A percentile compares a stretch with the other conserved stretches of the same genome.
These are phyloP conservation scores for Macrostomum cliftonense DNA, from an alignment of 2,888 invertebrate species.

Conservation along the genomic window DNA sequence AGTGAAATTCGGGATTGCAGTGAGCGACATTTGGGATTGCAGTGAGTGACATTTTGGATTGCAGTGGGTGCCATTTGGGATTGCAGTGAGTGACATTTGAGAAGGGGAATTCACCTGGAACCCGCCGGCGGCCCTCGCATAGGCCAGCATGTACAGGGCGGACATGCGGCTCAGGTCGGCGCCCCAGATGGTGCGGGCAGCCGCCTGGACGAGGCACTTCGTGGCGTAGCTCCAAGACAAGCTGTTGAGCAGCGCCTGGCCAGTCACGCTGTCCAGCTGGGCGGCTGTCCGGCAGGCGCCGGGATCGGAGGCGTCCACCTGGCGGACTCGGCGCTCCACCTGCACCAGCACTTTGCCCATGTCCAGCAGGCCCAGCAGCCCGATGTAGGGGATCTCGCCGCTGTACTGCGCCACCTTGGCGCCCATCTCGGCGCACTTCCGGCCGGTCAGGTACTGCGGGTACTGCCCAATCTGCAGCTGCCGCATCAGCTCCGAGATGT, in stretches of 20 bases:
- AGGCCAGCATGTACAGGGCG: conserved; percentile 27
- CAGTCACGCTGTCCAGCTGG: conserved; percentile 26
- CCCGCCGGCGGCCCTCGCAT: conserved; percentile 26
- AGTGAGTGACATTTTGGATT: too few relatives aligned
- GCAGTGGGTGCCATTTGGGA: too few relatives aligned
- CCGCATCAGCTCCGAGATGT: conserved; percentile 25
- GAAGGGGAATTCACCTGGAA: conserved; percentile 17
- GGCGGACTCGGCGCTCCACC: conserved; percentile 16
- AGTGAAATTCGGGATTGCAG: too few relatives aligned
- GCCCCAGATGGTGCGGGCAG: conserved; percentile 27
- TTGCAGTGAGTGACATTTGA: too few relatives aligned
- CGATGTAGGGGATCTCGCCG: conserved; percentile 25
- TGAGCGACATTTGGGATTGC: too few relatives aligned
- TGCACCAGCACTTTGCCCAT: conserved; percentile 21
- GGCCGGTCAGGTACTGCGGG: conserved; percentile 24
- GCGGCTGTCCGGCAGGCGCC: conserved; percentile 19
- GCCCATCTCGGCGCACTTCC: conserved; percentile 26
- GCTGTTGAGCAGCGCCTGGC: conserved; percentile 19
- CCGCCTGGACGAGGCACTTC: conserved; percentile 20
- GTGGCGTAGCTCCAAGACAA: conserved; percentile 22
- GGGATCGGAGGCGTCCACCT: conserved; percentile 16
- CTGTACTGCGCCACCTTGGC: conserved; percentile 21
- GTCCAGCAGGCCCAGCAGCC: conserved; percentile 24
- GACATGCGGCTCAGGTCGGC: conserved; percentile 28
- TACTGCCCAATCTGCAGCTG: conserved; percentile 26